Base-by-base conservation (phyloP, 2,113 vertebrate genomes). In the Heloderma charlesbogerti region DNA sequence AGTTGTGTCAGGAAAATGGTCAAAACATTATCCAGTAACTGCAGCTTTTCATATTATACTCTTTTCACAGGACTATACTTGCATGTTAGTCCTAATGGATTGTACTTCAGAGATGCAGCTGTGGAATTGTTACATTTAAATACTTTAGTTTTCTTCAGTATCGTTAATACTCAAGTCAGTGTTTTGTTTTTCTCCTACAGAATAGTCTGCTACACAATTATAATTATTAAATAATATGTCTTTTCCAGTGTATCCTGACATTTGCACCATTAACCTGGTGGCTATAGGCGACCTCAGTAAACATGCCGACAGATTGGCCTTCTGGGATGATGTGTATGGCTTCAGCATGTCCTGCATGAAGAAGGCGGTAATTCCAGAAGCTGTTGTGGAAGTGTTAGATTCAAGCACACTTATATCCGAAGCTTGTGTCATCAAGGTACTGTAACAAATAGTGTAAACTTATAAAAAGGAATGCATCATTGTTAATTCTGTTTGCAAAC, bases 261-360 rank as follows among this genome's bases (percentile, higher is more conserved):
- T 95, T 54, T 99, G 99, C 93, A 98, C 97, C 87, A 97, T 99
- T 89, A 98, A 98, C 94, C 93, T 99, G 45, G 97, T 97, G 51
- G 99, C 98, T 29, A 93, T 99, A 84, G 98, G 98, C 66, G 99
- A 99, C 80, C n/a, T 89, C 27, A 95, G 95, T 81, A 98, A 97
- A 85, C 97, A 99, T 43, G 43, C 20, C 0, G 98, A 98, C 25
- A 98, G 97, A 88, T 97, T 99, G 43, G 97, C 97, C 67, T 99
- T 99, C 96, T 99, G 99, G 99, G 98, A 99, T 5, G 95, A 99
- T 6, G 99, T 99, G 0, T 99, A 99, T 25, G 98, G 98, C 87
- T 99, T 99, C 95, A 97, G 98, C 93, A 99, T 99, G 99, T 97
- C 98, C 6, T 99, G 99, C 93, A 99, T 99, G 99, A 99, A 99